Evolutionary conservation across 2,888 invertebrate species (phyloP), one percentile per base, ranked within the genome.

Genomic region (Drosophila buzzatii): DNA sequence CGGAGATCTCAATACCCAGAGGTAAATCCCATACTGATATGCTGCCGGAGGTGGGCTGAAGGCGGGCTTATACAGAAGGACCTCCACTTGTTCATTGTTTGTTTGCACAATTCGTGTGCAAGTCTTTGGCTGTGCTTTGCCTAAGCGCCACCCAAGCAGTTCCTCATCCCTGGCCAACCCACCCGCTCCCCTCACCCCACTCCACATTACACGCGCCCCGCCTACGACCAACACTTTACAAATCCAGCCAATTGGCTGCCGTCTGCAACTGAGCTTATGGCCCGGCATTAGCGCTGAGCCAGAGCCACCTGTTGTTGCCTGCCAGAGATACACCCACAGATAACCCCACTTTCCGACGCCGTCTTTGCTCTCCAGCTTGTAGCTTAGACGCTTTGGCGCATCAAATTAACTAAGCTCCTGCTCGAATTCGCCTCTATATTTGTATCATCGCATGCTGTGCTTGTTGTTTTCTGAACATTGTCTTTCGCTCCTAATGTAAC

Each of bases 211-310:
- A 20, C 16, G 16, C 10, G 18, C 18, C 39, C n/a, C 23, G 14
- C 39, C n/a, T n/a, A 23, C 52, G n/a, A 35, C 23, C 52, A 55
- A 56, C 77, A 55, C 62, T 42, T 42, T 45, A 60, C 55, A 71
- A 81, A 76, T 72, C 78, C 68, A 44, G 47, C 59, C 79, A 79
- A 78, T 78, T 81, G 82, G 74, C 44, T 78, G 58, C 67, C 81
- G 78, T 77, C 78, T 81, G 78, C 78, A 71, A 42, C 73, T 77
- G 65, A 63, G 77, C 79, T 79, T 79, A 79, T 52, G 58, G 56
- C 61, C 41, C 44, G 65, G 63, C 78, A 73, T 78, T 81, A 77
- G 39, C 59, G 39, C 65, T 78, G 59, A 81, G 78, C 68, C 66
- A 33, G 39, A 69, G 73, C 72, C 78, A 79, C 79, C 82, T 79